These are phyloP conservation scores for Andrena camellia DNA, from an alignment of 2,888 invertebrate genomes.

Conservation along the genomic window DNA sequence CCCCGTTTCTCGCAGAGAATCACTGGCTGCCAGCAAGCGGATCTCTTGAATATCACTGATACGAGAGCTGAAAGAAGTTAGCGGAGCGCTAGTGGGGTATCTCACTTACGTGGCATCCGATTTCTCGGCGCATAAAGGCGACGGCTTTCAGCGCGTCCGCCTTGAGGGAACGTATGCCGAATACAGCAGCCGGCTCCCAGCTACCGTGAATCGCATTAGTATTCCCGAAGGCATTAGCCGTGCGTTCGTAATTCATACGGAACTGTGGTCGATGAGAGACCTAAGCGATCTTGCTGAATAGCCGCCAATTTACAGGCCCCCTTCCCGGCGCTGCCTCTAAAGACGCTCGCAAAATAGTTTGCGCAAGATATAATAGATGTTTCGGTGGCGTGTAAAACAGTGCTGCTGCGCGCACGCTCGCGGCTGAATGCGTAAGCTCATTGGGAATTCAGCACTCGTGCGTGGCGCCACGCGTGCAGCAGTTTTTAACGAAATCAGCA, in stretches of 20 bases:
- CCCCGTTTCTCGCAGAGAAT: neutral
- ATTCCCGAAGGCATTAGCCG: slow-evolving; percentile 41
- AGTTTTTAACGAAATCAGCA: slow-evolving; percentile 30
- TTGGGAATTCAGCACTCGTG: slow-evolving; percentile 22
- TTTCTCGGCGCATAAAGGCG: slow-evolving; percentile 18
- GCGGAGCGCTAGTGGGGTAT: neutral
- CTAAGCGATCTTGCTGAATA: slow-evolving; percentile 46
- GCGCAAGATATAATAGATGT: slow-evolving; percentile 38
- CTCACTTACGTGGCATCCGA: slow-evolving; percentile 32
- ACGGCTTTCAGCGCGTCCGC: slow-evolving; percentile 6
- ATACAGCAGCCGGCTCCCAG: slow-evolving; percentile 9
- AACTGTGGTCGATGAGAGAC: slow-evolving; percentile 38
- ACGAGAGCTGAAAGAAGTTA: slow-evolving; percentile 20
- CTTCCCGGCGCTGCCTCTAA: neutral
- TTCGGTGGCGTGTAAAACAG: slow-evolving; percentile 25
- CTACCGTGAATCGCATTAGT: slow-evolving; percentile 30
- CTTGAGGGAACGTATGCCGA: neutral
- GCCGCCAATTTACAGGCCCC: slow-evolving; percentile 36
- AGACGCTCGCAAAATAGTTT: slow-evolving; percentile 41
- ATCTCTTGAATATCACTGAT: slow-evolving; percentile 23
- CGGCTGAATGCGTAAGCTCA: slow-evolving; percentile 44
- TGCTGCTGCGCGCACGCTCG: neutral
- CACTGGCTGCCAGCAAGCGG: neutral
- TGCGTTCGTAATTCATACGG: slow-evolving; percentile 38
- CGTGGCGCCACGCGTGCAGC: neutral